Evolutionary conservation across 2,113 vertebrate species (phyloP).

Genomic region (Alethe castanea): DNA sequence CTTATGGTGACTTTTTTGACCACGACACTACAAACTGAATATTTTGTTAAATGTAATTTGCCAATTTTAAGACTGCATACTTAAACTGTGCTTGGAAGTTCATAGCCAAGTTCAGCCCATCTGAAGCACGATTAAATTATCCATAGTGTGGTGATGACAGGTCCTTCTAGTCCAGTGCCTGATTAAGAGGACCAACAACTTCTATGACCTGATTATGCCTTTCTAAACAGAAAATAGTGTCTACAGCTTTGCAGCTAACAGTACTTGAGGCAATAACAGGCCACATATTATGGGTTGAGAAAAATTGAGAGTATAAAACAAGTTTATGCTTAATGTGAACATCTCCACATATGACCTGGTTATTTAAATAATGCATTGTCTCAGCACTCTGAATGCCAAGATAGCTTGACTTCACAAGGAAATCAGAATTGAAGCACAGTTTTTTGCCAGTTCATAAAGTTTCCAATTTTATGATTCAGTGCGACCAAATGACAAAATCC

Average conservation of each 20-base stretch:
- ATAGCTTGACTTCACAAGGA: not conserved
- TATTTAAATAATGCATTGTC: not conserved
- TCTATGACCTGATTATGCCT: not conserved
- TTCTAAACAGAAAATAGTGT: not conserved
- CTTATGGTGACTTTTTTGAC: slow-evolving; percentile 73
- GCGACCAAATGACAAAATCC: not conserved
- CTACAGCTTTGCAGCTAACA: not conserved
- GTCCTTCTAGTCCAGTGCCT: not conserved
- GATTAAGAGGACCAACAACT: not conserved
- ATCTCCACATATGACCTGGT: not conserved
- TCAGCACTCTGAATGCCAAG: not conserved
- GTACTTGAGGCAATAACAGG: not conserved
- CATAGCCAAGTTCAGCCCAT: not conserved
- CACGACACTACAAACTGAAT: slow-evolving; percentile 56
- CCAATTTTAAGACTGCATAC: not conserved
- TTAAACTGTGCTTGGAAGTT: not conserved
- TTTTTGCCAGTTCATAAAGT: not conserved
- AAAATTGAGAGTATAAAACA: not conserved
- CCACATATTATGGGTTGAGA: not conserved
- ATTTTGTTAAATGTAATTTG: not conserved
- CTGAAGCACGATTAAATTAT: not conserved
- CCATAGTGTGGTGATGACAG: not conserved
- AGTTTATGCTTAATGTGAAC: not conserved
- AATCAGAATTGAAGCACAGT: not conserved
- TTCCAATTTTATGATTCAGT: not conserved